Conservation (phyloP, 1,140 invertebrate genomes). For the Diorhabda sublineata region DNA sequence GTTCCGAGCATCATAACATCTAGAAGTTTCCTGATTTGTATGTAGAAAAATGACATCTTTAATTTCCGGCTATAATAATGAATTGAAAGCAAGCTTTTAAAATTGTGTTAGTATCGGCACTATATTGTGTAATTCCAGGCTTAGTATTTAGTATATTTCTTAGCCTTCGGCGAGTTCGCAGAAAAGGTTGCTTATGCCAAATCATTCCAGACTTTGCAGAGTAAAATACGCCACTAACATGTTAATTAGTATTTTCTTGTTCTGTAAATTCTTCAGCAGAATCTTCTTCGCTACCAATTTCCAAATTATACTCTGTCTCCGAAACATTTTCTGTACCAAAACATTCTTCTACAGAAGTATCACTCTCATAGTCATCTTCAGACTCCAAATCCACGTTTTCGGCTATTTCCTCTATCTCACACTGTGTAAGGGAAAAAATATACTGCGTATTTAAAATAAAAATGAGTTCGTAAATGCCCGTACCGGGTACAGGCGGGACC, state of each 20-base stretch:
- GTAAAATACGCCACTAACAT: neutral
- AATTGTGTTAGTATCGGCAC: constrained; percentile 16
- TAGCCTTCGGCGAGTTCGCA: neutral
- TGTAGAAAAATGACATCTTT: constrained; percentile 12
- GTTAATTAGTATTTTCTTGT: constrained; percentile 14
- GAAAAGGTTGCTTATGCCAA: constrained; percentile 16
- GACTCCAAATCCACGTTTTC: neutral
- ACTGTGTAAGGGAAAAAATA: neutral
- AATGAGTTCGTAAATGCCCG: too few relatives aligned
- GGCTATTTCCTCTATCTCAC: neutral
- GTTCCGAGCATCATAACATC: constrained; percentile 21
- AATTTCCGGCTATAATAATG: constrained; percentile 10
- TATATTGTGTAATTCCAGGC: neutral
- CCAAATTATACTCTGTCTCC: constrained; percentile 19
- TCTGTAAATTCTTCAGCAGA: constrained; percentile 20
- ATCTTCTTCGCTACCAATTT: constrained; percentile 18
- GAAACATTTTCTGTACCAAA: neutral
- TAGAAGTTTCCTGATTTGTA: constrained; percentile 18
- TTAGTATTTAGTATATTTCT: constrained; percentile 23
- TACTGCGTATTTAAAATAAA: neutral
- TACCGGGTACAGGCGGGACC: neutral
- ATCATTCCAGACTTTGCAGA: constrained; percentile 19
- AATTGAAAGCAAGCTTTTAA: constrained; percentile 14
- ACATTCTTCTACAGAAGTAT: neutral
- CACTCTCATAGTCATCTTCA: neutral